Evolutionary conservation across 2,113 vertebrate species (phyloP).

Genomic region (Pao palembangensis): DNA sequence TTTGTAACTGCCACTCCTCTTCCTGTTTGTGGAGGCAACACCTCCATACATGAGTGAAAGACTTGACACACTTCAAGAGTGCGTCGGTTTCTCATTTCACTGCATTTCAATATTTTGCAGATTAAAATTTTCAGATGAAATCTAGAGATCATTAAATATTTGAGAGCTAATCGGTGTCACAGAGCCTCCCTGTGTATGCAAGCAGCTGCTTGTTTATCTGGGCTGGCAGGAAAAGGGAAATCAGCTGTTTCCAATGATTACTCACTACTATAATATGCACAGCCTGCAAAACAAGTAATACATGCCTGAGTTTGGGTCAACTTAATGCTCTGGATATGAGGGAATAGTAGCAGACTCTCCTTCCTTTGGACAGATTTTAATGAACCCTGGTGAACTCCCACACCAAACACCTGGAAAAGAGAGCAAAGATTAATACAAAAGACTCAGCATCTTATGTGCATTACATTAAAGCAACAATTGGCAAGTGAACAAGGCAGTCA

Average conservation of each 20-base stretch:
- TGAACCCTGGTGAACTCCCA: slow-evolving; percentile 73
- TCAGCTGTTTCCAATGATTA: slow-evolving; percentile 53
- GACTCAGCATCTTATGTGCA: neutral
- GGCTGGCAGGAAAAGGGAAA: slow-evolving; percentile 34
- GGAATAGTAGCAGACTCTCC: slow-evolving; percentile 83
- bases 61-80: neutral
- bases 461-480: neutral
- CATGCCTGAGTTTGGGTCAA: slow-evolving; percentile 89
- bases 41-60: slow-evolving; percentile 11
- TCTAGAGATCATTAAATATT: too few species aligned
- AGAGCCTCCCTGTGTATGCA: slow-evolving; percentile 20
- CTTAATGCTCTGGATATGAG: slow-evolving; percentile 89
- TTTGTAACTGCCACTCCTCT: slow-evolving; percentile 57
- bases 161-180: too few species aligned
- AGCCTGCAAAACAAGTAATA: slow-evolving; percentile 2
- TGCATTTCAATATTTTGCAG: slow-evolving; percentile 12
- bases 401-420: slow-evolving; percentile 85
- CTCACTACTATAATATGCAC: slow-evolving; percentile 2
- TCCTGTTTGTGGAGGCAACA: slow-evolving; percentile 62
- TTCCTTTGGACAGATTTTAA: slow-evolving; percentile 76
- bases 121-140: too few species aligned
- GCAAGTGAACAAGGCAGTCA: neutral
- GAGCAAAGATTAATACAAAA: slow-evolving; percentile 16
- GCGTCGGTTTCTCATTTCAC: neutral
- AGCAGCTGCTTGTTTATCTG: slow-evolving; percentile 33